Evolutionary conservation across 2,113 vertebrate genomes (phyloP).

Genomic region (Lamprologus lemairii): DNA sequence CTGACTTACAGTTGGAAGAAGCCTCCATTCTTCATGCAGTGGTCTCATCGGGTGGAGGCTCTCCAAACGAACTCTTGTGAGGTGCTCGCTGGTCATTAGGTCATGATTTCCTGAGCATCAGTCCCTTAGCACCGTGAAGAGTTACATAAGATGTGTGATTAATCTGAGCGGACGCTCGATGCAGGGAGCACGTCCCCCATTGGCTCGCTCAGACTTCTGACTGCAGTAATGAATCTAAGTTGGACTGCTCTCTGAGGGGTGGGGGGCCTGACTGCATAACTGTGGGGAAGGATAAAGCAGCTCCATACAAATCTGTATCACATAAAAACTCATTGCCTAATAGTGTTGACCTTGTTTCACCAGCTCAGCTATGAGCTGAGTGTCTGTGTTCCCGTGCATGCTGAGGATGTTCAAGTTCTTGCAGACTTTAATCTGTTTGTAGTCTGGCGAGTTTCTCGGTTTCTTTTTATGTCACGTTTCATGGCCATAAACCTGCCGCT

Average conservation of each 20-base stretch:
- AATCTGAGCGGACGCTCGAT: background rate
- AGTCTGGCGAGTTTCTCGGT: accelerated
- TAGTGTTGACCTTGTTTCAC: background rate
- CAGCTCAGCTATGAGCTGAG: background rate
- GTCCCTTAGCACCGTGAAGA: background rate
- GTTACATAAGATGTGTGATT: background rate
- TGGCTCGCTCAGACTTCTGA: background rate
- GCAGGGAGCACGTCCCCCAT: background rate
- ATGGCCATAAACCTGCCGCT: background rate
- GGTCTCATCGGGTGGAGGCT: background rate
- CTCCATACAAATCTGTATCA: background rate
- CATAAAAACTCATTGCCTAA: background rate
- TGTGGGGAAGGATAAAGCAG: background rate
- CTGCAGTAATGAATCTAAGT: background rate
- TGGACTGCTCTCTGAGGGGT: background rate
- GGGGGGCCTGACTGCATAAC: background rate
- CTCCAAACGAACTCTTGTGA: background rate
- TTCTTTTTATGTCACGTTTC: background rate
- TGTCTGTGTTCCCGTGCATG: accelerated
- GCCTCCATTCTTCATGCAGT: background rate
- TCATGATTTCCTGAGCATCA: background rate
- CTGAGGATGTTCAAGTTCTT: accelerated
- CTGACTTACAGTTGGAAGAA: background rate
- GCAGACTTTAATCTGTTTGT: background rate
- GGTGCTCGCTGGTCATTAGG: background rate